phyloP scores from a whole-genome alignment of 2,113 vertebrate species.

The Eurypyga helias region DNA sequence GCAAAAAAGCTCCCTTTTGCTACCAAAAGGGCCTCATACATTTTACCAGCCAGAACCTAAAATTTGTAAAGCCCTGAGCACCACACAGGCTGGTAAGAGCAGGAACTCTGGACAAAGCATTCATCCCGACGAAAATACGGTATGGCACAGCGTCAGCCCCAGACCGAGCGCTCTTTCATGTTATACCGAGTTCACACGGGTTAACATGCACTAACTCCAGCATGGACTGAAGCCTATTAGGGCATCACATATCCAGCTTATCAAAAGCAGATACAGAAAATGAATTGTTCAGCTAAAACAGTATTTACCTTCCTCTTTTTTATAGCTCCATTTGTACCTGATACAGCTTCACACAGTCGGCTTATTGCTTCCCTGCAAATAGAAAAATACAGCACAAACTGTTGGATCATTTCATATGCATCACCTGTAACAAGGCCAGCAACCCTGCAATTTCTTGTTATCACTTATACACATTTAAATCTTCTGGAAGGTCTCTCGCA shows the following conservation, averaged over 20 bases:
- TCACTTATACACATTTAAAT: neutral
- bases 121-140: neutral
- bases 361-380: constrained; percentile 91
- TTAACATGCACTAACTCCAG: neutral
- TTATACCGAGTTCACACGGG: neutral
- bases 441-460: constrained; percentile 21
- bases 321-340: constrained; percentile 77
- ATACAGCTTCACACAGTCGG: constrained; percentile 86
- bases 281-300: neutral
- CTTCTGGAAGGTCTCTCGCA: neutral
- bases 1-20: neutral
- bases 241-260: neutral
- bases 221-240: neutral
- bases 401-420: constrained; percentile 42
- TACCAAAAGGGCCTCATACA: neutral
- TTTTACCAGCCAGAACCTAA: neutral
- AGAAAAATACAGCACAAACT: constrained; percentile 35
- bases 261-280: neutral
- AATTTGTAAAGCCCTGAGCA: neutral
- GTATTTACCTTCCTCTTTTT: constrained; percentile 86
- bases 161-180: neutral
- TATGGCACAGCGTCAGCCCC: neutral
- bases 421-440: neutral
- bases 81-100: neutral
- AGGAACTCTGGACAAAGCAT: neutral